Base-by-base conservation (phyloP, 2,797 vertebrate genomes). In the Sebastes minor region DNA sequence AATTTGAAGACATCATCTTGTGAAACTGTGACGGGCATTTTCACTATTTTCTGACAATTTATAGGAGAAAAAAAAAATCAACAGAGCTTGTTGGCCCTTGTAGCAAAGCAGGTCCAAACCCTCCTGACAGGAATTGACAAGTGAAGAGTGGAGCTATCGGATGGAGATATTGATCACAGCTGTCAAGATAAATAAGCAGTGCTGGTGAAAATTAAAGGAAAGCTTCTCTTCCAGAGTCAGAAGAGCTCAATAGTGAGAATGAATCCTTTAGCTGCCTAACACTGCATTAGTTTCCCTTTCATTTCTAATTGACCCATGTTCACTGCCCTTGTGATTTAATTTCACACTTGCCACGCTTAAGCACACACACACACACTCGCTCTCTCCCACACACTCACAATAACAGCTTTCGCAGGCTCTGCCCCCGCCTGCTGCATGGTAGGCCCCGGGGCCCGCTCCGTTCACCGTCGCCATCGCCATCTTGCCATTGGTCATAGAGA, bases 391-490 rank as follows among this genome's bases (percentile, higher is more conserved):
- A n/a, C 38, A 42, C 42, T 18, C 38, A 42, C 38, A 46, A 1
- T 97, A 99, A 93, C 98, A 99, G 91, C 98, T 99, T 95, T 99
- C 98, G 91, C 98, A 99, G 82, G 98, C 97, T 69, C 98, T 95
- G 33, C 97, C 97, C n/a, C 96, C 94, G 57, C 97, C 92, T 0
- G 96, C 95, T n/a, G 97, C 81, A 82, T 97, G 97, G 68, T 93
- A 97, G 46, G 96, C 92, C 71, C 96, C 95, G 8, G 94, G 94
- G 23, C 97, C 97, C 57, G 97, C 97, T 82, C 98, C 98, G 0
- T 99, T 99, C 91, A 99, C 96, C 5, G 97, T 95, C 23, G 97
- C 96, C 94, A 97, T 97, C 87, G 97, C 96, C 94, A 97, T 97
- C 86, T 99, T 99, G 82, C 97, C 97, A 33, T 96, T 99, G 94